A percentile compares a stretch with the other conserved stretches of the same genome.
phyloP scores from a whole-genome alignment of 2,888 invertebrate species.

The Leucania comma region DNA sequence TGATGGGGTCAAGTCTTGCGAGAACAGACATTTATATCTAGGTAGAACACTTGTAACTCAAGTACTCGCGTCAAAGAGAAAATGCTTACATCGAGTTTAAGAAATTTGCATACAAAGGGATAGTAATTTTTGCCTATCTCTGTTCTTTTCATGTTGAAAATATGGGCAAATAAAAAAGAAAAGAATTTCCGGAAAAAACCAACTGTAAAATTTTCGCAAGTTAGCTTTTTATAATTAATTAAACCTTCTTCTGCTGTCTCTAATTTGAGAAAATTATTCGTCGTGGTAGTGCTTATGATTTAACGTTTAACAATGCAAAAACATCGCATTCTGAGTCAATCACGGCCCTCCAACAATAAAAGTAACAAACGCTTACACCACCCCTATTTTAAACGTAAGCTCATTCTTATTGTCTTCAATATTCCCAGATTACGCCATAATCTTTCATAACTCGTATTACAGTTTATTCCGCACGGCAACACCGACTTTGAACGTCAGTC shows the following conservation, averaged over 20 bases:
- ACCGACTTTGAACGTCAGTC: constrained; percentile 88
- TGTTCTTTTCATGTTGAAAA: constrained; percentile 21
- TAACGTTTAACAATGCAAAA: constrained; percentile 26
- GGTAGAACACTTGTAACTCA: constrained; percentile 56
- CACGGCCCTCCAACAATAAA: constrained; percentile 70
- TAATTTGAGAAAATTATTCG: neutral
- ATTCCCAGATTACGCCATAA: constrained; percentile 90
- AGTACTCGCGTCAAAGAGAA: constrained; percentile 61
- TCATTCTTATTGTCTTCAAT: constrained; percentile 90
- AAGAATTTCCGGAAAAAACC: neutral
- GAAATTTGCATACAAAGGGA: constrained; percentile 59
- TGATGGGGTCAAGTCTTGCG: constrained; percentile 52
- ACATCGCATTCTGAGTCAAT: constrained; percentile 43
- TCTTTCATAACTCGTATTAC: constrained; percentile 89
- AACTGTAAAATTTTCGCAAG: neutral
- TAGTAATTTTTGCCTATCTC: constrained; percentile 42
- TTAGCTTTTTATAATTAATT: neutral
- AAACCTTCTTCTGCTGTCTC: too few species aligned
- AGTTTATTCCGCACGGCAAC: constrained; percentile 91
- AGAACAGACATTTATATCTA: constrained; percentile 56
- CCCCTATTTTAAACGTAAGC: constrained; percentile 76
- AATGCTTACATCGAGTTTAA: constrained; percentile 55
- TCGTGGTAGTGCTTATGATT: neutral
- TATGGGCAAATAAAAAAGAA: constrained; percentile 9
- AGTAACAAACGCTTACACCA: constrained; percentile 66